Conservation (phyloP, 2,113 vertebrate species). For the Origma solitaria region DNA sequence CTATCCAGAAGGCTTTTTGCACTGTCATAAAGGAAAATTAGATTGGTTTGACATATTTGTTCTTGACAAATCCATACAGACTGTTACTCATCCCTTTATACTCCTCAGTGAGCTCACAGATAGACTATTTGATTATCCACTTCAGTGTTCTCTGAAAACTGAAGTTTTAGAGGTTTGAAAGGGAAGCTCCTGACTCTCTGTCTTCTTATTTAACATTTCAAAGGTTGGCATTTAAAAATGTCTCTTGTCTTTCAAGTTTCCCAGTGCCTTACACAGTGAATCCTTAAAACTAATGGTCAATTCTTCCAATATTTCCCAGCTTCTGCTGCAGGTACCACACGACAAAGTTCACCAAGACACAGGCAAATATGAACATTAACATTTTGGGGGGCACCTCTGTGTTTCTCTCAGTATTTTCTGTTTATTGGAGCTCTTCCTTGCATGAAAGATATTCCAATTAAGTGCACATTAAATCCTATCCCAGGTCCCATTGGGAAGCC, state of each 20-base stretch:
- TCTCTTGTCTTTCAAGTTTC: neutral
- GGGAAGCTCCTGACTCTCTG: neutral
- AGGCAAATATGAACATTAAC: neutral
- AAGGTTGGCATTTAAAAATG: neutral
- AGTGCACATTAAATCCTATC: neutral
- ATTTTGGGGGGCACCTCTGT: neutral
- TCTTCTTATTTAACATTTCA: neutral
- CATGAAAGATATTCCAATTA: neutral
- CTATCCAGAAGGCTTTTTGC: conserved; percentile 37
- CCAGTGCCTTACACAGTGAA: neutral
- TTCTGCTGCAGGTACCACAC: neutral
- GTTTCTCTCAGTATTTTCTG: neutral
- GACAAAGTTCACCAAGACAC: neutral
- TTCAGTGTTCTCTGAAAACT: conserved; percentile 18
- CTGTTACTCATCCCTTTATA: conserved; percentile 11
- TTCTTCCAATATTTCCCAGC: neutral
- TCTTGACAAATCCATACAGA: conserved; percentile 35
- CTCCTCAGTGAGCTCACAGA: neutral
- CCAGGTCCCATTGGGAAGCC: neutral
- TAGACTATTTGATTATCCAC: conserved; percentile 14
- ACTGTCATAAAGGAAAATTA: conserved; percentile 19
- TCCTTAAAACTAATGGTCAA: neutral
- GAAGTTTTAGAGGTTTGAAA: neutral
- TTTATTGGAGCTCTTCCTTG: neutral
- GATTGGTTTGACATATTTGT: conserved; percentile 33